These are phyloP conservation scores for Pangasius macronema DNA, from an alignment of 2,797 vertebrate genomes.

Conservation along the genomic window DNA sequence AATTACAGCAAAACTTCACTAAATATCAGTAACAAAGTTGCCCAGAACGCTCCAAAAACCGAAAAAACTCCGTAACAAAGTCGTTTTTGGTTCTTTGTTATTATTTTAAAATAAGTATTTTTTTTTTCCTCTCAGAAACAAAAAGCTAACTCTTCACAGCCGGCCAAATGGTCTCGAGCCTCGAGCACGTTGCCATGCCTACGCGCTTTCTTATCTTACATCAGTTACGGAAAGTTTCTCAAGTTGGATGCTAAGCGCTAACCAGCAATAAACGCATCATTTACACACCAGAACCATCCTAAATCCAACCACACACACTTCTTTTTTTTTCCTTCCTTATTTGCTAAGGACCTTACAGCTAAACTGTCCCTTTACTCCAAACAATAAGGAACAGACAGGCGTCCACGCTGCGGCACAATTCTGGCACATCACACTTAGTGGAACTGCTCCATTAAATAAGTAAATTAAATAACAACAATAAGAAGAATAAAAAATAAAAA, in stretches of 20 bases:
- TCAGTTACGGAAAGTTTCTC: conserved; percentile 63
- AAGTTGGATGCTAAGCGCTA: conserved; percentile 52
- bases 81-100: background rate
- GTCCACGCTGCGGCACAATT: conserved; percentile 46
- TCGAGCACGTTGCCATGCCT: conserved; percentile 61
- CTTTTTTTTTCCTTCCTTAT: background rate
- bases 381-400: conserved; percentile 50
- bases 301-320: background rate
- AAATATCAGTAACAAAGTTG: background rate
- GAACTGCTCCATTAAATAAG: conserved; percentile 5
- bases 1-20: conserved; percentile 5
- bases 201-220: conserved; percentile 62
- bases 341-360: conserved; percentile 12
- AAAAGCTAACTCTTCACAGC: conserved; percentile 43
- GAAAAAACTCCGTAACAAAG: background rate
- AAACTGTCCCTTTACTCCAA: conserved; percentile 3
- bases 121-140: conserved; percentile 22
- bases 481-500: background rate
- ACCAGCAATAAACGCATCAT: conserved; percentile 14
- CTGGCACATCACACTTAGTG: conserved; percentile 34
- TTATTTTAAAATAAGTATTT: no score
- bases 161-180: conserved; percentile 49
- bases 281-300: background rate
- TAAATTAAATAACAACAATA: background rate
- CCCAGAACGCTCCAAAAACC: background rate